phyloP scores from a whole-genome alignment of 64 coral and sea anemone genomes.

The Anthopleura sola region DNA sequence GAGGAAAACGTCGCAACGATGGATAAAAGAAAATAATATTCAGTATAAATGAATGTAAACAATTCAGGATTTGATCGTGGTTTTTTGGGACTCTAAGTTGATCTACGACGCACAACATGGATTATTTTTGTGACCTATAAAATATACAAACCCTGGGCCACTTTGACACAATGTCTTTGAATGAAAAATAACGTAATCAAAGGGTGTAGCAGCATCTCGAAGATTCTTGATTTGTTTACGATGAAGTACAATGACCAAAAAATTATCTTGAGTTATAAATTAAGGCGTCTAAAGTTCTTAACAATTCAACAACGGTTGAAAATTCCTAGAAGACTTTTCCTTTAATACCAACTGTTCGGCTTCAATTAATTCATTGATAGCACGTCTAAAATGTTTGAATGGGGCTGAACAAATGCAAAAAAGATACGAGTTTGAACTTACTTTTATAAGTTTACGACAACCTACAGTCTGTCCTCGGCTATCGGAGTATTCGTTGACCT shows the following conservation, averaged over 20 bases:
- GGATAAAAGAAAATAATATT: background rate
- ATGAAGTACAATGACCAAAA: background rate
- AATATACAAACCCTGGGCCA: background rate
- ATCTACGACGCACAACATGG: background rate
- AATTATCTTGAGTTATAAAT: background rate
- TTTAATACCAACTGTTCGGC: background rate
- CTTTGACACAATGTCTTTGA: background rate
- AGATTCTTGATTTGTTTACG: background rate
- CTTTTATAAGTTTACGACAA: background rate
- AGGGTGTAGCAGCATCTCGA: background rate
- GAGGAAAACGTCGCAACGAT: background rate
- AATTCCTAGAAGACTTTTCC: background rate
- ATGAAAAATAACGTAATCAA: background rate
- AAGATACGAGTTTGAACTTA: background rate
- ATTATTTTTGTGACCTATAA: constrained; percentile 12
- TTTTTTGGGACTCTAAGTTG: background rate
- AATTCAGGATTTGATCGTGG: constrained; percentile 1
- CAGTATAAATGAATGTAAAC: constrained; percentile 4
- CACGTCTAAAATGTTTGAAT: background rate
- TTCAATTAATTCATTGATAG: background rate
- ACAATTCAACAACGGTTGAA: background rate
- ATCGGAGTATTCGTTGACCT: background rate
- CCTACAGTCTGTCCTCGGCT: background rate
- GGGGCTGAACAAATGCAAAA: background rate
- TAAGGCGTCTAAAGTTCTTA: background rate